Evolutionary conservation across 2,797 vertebrate genomes (phyloP).

Genomic region (Adrianichthys oophorus): DNA sequence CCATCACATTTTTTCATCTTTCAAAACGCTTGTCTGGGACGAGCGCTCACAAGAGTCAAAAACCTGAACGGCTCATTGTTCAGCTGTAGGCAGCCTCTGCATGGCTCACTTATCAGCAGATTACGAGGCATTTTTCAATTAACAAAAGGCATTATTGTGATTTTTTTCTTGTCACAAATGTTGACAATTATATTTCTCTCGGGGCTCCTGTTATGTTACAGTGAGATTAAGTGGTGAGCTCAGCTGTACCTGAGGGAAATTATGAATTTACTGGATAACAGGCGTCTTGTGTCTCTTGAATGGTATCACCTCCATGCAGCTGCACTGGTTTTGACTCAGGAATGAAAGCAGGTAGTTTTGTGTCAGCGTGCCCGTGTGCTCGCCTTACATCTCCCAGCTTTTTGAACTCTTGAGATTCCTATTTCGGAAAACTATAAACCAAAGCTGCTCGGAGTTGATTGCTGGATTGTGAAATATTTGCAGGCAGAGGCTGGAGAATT

Average conservation of each 20-base stretch:
- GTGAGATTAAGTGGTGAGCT: constrained; percentile 55
- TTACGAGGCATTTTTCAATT: constrained; percentile 32
- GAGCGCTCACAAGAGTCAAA: not conserved
- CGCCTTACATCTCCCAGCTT: not conserved
- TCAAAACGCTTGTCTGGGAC: too few relatives aligned
- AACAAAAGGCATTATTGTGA: constrained; percentile 28
- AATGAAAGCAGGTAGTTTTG: constrained; percentile 26
- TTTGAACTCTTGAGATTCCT: constrained; percentile 18
- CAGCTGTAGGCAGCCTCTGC: not conserved
- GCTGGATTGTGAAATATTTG: constrained; percentile 5
- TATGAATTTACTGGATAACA: constrained; percentile 61
- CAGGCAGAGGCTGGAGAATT: too few relatives aligned
- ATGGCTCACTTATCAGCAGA: constrained; percentile 5
- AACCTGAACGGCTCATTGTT: not conserved
- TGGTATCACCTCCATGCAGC: constrained; percentile 69
- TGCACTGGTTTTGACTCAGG: constrained; percentile 50
- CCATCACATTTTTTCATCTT: too few relatives aligned
- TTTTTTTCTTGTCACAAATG: constrained; percentile 29
- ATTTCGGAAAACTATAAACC: constrained; percentile 14
- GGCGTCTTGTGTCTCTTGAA: constrained; percentile 58
- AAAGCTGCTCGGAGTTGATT: constrained; percentile 3
- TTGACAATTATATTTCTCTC: constrained; percentile 48
- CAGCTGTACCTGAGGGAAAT: constrained; percentile 69
- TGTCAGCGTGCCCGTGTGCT: constrained; percentile 2
- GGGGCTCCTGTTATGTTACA: constrained; percentile 41